Percentiles rank a stretch among this genome's conserved stretches.
These are phyloP conservation scores for Muraenolepis orangiensis DNA, from an alignment of 2,797 vertebrate species.

Conservation along the genomic window DNA sequence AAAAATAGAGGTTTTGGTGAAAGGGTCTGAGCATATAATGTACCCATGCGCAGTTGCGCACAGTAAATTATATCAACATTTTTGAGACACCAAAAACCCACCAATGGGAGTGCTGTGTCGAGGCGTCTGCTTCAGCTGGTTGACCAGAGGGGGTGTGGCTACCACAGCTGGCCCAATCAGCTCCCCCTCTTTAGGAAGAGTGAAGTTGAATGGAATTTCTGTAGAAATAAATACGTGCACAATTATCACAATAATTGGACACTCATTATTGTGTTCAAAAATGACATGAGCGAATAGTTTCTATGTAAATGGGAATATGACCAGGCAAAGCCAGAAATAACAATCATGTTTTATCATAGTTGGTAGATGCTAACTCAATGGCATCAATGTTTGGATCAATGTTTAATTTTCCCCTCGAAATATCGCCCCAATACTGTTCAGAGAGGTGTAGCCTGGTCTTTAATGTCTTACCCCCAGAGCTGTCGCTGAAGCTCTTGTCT, in stretches of 20 bases:
- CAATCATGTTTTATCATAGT: not conserved
- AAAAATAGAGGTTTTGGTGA: not conserved
- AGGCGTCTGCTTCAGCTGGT: constrained; percentile 86
- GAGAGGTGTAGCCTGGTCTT: no score
- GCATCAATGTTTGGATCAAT: not conserved
- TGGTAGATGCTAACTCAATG: not conserved
- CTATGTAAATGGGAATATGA: no score
- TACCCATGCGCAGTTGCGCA: not conserved
- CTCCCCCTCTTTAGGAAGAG: constrained; percentile 87
- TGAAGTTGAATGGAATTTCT: constrained; percentile 89
- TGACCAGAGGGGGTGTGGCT: constrained; percentile 82
- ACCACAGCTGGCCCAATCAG: constrained; percentile 78
- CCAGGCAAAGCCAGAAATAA: not conserved
- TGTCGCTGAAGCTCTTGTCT: constrained; percentile 80
- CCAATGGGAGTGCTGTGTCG: constrained; percentile 98
- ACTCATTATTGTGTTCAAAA: not conserved
- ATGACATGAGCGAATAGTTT: not conserved
- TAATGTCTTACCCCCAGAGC: constrained; percentile 82
- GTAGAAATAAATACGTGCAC: constrained; percentile 14
- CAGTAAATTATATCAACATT: not conserved
- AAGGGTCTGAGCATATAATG: not conserved
- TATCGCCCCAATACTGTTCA: constrained; percentile 6
- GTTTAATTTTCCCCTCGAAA: not conserved
- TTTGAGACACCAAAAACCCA: constrained; percentile 60
- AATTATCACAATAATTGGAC: no score